Percentiles rank a stretch among this genome's conserved stretches.
Evolutionary conservation across 2,113 vertebrate genomes (phyloP).

Genomic region (Corynorhinus townsendii): DNA sequence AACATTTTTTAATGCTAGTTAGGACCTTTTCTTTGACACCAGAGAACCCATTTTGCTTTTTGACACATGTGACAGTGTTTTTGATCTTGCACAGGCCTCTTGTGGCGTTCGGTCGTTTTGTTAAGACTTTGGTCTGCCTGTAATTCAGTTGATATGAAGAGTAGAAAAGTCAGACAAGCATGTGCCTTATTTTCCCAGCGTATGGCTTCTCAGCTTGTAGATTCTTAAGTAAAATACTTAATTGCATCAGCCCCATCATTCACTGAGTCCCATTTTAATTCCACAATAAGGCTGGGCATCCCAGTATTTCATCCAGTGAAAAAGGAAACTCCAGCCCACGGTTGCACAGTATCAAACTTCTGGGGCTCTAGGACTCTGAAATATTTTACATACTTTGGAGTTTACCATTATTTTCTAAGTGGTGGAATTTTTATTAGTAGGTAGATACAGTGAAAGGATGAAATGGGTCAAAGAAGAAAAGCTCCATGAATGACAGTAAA

Average conservation of each 20-base stretch:
- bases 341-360: neutral
- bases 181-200: neutral
- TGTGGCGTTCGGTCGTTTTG: too few relatives aligned
- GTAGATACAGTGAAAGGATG: neutral
- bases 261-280: neutral
- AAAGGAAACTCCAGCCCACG: neutral
- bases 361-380: neutral
- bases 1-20: neutral
- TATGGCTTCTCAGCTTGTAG: neutral
- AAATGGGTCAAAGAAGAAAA: neutral
- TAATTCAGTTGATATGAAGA: neutral
- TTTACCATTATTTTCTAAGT: neutral
- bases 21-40: neutral
- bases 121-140: neutral
- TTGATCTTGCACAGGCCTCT: neutral
- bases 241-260: neutral
- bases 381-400: neutral
- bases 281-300: neutral
- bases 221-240: neutral
- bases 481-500: slow-evolving; percentile 23
- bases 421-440: neutral
- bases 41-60: neutral
- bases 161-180: neutral
- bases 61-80: neutral
- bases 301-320: neutral